Percentiles rank a stretch among this genome's conserved stretches.
Evolutionary conservation across 2,888 invertebrate genomes (phyloP).

Genomic region (Dioctria linearis): DNA sequence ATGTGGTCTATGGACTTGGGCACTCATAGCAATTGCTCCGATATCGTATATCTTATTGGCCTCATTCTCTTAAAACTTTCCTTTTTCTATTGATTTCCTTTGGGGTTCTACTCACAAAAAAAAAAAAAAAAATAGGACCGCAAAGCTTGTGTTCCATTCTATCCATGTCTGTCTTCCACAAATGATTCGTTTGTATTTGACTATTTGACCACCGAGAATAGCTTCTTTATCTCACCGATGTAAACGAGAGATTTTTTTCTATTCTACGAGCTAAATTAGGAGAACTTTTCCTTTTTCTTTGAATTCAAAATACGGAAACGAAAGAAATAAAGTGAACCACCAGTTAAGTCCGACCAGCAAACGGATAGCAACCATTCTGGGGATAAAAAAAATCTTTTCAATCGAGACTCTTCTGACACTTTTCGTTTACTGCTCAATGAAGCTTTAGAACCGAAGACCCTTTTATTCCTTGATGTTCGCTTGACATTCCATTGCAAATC

Average conservation of each 20-base stretch:
- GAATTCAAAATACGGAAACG: conserved; percentile 20
- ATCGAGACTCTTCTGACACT: neutral
- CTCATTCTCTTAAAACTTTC: neutral
- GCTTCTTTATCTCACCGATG: conserved; percentile 30
- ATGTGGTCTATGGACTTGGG: neutral
- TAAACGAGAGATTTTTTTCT: conserved; percentile 5
- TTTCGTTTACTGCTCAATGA: conserved; percentile 26
- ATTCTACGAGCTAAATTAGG: conserved; percentile 33
- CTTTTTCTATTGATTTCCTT: conserved; percentile 7
- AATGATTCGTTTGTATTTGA: conserved; percentile 35
- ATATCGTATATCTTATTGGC: neutral
- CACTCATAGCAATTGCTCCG: neutral
- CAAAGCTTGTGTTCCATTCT: neutral
- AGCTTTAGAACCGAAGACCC: neutral
- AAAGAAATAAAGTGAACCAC: conserved; percentile 26
- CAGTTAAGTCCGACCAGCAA: neutral
- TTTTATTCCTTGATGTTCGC: conserved; percentile 1
- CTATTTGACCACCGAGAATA: conserved; percentile 13
- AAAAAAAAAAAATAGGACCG: neutral
- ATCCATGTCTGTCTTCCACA: neutral
- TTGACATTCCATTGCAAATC: conserved; percentile 28
- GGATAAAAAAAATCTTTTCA: conserved; percentile 4
- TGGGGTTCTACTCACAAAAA: no score
- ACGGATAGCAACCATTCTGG: neutral
- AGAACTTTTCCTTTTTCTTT: conserved; percentile 16